A percentile compares a stretch with the other conserved stretches of the same genome.
Conservation (phyloP, 2,797 vertebrate species). For the Fundulus diaphanus region DNA sequence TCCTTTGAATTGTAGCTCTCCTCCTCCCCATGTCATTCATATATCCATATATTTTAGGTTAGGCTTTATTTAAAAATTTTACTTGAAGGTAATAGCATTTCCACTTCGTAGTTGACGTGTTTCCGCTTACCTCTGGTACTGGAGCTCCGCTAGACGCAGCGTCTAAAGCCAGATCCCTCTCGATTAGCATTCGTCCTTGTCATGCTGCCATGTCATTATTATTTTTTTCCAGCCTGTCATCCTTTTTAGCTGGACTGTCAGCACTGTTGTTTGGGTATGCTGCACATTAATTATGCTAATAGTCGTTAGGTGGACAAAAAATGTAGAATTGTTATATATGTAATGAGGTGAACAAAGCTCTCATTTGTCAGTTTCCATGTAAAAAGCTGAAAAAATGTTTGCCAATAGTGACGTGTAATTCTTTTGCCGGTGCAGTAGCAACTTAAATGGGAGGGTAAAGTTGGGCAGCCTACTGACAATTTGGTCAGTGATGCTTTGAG, state of each 20-base stretch:
- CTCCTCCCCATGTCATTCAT: not conserved
- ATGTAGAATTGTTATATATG: not conserved
- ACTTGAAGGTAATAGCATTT: not conserved
- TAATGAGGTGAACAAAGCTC: not conserved
- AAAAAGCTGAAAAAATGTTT: constrained; percentile 1
- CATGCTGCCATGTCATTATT: constrained; percentile 9
- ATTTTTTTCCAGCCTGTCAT: constrained; percentile 19
- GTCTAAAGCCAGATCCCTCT: not conserved
- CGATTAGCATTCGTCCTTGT: constrained; percentile 36
- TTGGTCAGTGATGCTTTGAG: constrained; percentile 41
- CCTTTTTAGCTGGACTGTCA: constrained; percentile 79
- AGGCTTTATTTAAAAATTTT: too few species aligned
- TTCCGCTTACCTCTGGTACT: not conserved
- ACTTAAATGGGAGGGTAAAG: constrained; percentile 21
- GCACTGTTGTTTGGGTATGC: constrained; percentile 81
- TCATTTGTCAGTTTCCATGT: not conserved
- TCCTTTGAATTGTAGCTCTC: not conserved
- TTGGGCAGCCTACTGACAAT: constrained; percentile 22
- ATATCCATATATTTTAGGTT: not conserved
- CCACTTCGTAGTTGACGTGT: not conserved
- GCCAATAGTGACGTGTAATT: constrained; percentile 10
- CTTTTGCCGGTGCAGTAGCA: constrained; percentile 30
- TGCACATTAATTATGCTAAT: constrained; percentile 9
- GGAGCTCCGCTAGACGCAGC: not conserved
- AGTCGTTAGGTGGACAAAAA: constrained; percentile 5